Conservation (phyloP, 2,888 invertebrate genomes). For the Drosophila atripex region DNA sequence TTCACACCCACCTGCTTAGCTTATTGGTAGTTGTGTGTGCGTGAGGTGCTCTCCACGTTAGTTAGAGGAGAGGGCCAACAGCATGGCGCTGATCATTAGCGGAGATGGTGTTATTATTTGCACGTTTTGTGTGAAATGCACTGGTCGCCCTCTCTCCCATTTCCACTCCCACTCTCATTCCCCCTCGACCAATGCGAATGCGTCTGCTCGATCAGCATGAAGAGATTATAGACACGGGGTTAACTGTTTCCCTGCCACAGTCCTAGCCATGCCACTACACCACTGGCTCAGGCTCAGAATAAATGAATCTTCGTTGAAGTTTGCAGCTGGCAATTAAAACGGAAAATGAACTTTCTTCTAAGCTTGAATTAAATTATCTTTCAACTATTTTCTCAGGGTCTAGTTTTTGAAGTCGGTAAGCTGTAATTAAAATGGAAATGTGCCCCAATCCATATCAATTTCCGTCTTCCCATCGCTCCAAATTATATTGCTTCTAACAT, state of each 20-base stretch:
- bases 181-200: slow-evolving; percentile 4
- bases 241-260: slow-evolving; percentile 23
- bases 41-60: slow-evolving; percentile 15
- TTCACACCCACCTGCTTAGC: slow-evolving; percentile 5
- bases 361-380: slow-evolving; percentile 1
- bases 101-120: slow-evolving; percentile 83
- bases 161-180: background rate
- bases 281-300: slow-evolving; percentile 31
- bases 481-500: slow-evolving; percentile 2
- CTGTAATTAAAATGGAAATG: background rate
- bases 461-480: background rate
- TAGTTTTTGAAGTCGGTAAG: background rate
- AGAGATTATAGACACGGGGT: slow-evolving; percentile 32
- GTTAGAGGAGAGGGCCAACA: slow-evolving; percentile 31
- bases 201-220: slow-evolving; percentile 43
- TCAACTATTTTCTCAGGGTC: background rate
- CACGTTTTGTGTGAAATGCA: slow-evolving; percentile 82
- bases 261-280: background rate
- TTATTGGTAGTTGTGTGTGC: slow-evolving; percentile 33
- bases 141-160: slow-evolving; percentile 41
- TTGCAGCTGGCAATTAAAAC: slow-evolving; percentile 47
- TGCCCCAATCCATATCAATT: background rate
- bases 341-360: slow-evolving; percentile 23
- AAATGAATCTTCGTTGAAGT: slow-evolving; percentile 45
- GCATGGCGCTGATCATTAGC: slow-evolving; percentile 80